Evolutionary conservation across 2,113 vertebrate species (phyloP), one percentile per base, ranked within the genome.

Genomic region (Platycercus adscitus): DNA sequence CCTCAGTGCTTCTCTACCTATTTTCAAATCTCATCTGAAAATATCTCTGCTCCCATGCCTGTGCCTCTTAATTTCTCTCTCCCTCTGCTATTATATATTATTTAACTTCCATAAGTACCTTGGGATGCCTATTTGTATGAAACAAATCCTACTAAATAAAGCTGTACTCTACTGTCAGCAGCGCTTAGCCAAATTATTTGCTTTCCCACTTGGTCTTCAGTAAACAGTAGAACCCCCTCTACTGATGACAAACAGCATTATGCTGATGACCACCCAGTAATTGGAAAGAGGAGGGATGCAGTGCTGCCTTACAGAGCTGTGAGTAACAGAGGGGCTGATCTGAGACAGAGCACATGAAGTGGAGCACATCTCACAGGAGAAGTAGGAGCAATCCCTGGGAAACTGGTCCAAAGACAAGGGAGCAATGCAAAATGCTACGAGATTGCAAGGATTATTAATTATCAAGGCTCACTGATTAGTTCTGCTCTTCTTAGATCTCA

Each of bases 11-110:
- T 86, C 88, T 87, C 44, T 76, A 86, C 71, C 76, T 89, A 83
- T 79, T 95, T 91, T 78, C 75, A 92, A 94, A 87, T 89, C 90
- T 97, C 94, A 89, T 89, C 71, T 89, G 94, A 96, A 96, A 94
- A 86, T 26, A 92, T 84, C 68, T 87, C 78, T 82, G 41, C 24
- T 95, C 79, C 84, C 86, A 69, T 89, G 81, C 47, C 77, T 83
- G 23, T 70, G 69, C 58, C 76, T 95, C 81, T 88, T 95, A 94
- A 93, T 95, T 95, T 94, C 73, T 89, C 41, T 81, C 49, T 83
- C 72, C 75, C 72, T 94, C 77, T 96, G 80, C 77, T 92, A 85
- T 85, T 94, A 91, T 17, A 37, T 91, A 86, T 95, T 96, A 96
- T 95, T 97, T 95, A 95, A 89, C 90, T 91, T 73, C 66, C 86